A percentile compares a stretch with the other conserved stretches of the same genome.
phyloP scores from a whole-genome alignment of 2,113 vertebrate species.

The Athene noctua region DNA sequence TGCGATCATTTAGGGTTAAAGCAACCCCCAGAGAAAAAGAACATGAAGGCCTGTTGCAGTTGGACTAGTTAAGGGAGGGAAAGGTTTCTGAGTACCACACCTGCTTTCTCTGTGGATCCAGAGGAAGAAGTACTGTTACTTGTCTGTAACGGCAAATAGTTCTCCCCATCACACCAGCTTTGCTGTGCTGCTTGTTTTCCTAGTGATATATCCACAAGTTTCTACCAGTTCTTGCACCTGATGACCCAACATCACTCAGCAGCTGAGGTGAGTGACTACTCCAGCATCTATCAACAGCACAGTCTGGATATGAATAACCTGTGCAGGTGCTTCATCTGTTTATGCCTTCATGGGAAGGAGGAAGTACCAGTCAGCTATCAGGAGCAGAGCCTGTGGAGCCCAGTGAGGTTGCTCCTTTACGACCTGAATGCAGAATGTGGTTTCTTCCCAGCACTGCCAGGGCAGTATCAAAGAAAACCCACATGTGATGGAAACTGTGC shows the following conservation, averaged over 20 bases:
- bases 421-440: not conserved
- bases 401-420: not conserved
- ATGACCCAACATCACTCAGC: not conserved
- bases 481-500: not conserved
- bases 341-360: not conserved
- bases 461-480: conserved; percentile 27
- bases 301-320: not conserved
- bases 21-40: not conserved
- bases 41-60: not conserved
- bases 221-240: not conserved
- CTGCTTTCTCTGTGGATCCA: not conserved
- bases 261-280: not conserved
- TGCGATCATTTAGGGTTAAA: not conserved
- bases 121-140: not conserved
- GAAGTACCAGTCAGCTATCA: not conserved
- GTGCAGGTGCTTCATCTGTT: not conserved
- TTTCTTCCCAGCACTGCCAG: not conserved
- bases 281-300: not conserved
- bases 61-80: not conserved
- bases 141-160: not conserved
- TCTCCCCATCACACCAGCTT: not conserved
- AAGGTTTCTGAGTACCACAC: not conserved
- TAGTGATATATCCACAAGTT: not conserved
- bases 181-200: not conserved
- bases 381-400: not conserved